Evolutionary conservation across 1,140 invertebrate genomes (phyloP).

Genomic region (Tetramorium alpestre): DNA sequence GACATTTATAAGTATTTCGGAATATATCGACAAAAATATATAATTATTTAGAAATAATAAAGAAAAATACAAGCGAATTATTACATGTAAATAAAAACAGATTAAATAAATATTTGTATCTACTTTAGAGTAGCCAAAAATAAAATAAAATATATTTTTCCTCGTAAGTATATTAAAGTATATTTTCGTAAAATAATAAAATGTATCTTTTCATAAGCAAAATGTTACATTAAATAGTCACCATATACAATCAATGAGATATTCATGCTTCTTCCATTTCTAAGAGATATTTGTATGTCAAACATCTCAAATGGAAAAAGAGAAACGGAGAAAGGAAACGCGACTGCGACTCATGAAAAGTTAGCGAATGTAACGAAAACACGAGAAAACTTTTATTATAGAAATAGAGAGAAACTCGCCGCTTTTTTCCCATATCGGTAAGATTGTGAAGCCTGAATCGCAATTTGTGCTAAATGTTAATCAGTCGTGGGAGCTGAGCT

Average conservation of each 20-base stretch:
- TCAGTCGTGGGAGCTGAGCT: neutral
- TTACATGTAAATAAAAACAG: neutral
- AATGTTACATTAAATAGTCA: neutral
- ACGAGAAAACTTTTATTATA: neutral
- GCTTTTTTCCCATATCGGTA: neutral
- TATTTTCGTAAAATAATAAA: neutral
- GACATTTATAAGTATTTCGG: neutral
- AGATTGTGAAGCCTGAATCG: slow-evolving; percentile 1
- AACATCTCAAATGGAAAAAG: neutral
- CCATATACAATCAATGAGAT: neutral
- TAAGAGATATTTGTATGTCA: neutral
- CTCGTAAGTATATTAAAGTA: neutral
- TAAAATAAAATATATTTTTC: neutral
- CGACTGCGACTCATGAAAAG: neutral
- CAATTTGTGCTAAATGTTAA: slow-evolving; percentile 24
- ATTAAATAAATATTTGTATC: neutral
- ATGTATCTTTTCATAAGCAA: neutral
- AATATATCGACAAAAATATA: neutral
- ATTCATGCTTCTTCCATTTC: neutral
- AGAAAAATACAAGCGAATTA: neutral
- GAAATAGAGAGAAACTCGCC: neutral
- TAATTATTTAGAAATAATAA: neutral
- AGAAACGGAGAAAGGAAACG: neutral
- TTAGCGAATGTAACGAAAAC: neutral
- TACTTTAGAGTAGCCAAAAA: neutral